These are phyloP conservation scores for Solenopsis invicta DNA, from an alignment of 1,140 invertebrate species.

Conservation along the genomic window DNA sequence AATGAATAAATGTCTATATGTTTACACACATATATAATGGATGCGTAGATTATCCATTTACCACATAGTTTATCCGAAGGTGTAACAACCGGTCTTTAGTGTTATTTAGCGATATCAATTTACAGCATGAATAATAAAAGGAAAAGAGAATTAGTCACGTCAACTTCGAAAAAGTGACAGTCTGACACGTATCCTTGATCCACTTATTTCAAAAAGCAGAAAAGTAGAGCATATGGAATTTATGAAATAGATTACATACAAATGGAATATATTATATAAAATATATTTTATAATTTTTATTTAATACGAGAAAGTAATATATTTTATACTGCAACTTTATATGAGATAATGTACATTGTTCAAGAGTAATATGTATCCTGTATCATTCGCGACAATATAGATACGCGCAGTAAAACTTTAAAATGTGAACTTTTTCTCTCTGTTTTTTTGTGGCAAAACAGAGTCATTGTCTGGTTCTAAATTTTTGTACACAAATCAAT, in stretches of 20 bases:
- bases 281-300: slow-evolving; percentile 12
- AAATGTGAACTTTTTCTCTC: not conserved
- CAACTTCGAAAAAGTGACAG: not conserved
- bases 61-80: too few relatives aligned
- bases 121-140: not conserved
- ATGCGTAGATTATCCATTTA: too few relatives aligned
- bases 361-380: not conserved
- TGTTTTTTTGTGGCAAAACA: not conserved
- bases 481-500: slow-evolving; percentile 16
- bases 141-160: not conserved
- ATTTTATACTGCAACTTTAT: not conserved
- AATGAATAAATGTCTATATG: too few relatives aligned
- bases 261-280: not conserved
- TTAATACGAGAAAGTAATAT: not conserved
- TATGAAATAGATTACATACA: not conserved
- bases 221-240: not conserved
- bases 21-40: too few relatives aligned
- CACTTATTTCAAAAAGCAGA: slow-evolving; percentile 1
- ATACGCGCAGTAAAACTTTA: not conserved
- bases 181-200: not conserved
- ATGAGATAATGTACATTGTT: too few relatives aligned
- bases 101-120: not conserved
- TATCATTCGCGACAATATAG: not conserved
- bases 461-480: not conserved
- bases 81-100: too few relatives aligned